These are phyloP conservation scores for Hephaestus fuliginosus DNA, from an alignment of 2,797 vertebrate species.

Conservation along the genomic window DNA sequence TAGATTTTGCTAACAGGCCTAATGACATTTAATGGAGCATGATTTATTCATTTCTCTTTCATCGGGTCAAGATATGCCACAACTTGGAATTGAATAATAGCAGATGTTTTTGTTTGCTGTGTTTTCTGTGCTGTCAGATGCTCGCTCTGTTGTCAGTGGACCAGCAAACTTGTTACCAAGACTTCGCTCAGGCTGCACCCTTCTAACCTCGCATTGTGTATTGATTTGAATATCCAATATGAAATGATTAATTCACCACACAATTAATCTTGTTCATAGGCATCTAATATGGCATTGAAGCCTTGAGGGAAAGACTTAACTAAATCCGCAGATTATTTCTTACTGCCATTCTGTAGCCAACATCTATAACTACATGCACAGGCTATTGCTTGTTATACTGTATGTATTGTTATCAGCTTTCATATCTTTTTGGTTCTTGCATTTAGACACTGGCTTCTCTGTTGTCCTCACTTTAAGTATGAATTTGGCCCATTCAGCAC, in stretches of 20 bases:
- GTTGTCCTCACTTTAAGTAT: slow-evolving; percentile 3
- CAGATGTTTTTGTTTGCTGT: slow-evolving; percentile 71
- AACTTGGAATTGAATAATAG: slow-evolving; percentile 74
- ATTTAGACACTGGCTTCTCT: neutral
- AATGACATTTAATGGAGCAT: slow-evolving; percentile 84
- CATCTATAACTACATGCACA: neutral
- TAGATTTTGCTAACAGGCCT: slow-evolving; percentile 81
- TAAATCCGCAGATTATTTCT: neutral
- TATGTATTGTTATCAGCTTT: slow-evolving; percentile 9
- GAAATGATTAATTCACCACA: slow-evolving; percentile 36
- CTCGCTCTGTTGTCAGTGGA: slow-evolving; percentile 20
- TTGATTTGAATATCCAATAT: slow-evolving; percentile 42
- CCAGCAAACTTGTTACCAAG: slow-evolving; percentile 17
- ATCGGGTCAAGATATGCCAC: slow-evolving; percentile 78
- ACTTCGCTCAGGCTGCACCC: slow-evolving; percentile 5
- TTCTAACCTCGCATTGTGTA: slow-evolving; percentile 36
- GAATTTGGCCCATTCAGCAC: slow-evolving; percentile 13
- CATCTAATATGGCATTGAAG: slow-evolving; percentile 1
- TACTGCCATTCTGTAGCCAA: neutral
- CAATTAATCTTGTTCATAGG: slow-evolving; percentile 14
- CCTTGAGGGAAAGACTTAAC: slow-evolving; percentile 10
- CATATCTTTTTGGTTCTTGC: slow-evolving; percentile 12
- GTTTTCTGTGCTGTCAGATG: slow-evolving; percentile 39
- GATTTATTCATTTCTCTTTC: slow-evolving; percentile 83
- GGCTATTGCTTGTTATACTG: neutral